These are phyloP conservation scores for Drosophila lacertosa DNA, from an alignment of 1,140 invertebrate species.

Conservation along the genomic window DNA sequence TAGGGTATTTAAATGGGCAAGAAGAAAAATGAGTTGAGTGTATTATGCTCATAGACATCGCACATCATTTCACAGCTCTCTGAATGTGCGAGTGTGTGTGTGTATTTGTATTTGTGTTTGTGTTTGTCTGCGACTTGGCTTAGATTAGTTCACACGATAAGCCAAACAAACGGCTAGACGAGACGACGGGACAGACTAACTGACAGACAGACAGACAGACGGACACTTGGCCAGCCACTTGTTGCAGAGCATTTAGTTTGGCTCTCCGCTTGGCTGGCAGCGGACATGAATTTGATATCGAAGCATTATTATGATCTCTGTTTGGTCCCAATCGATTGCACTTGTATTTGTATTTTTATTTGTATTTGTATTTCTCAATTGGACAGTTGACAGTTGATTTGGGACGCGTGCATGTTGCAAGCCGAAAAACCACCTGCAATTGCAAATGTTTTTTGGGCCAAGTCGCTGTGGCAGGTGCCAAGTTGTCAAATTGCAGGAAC, in stretches of 20 bases:
- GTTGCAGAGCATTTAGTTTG: conserved; percentile 28
- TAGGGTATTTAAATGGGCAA: background rate
- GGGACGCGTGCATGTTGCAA: conserved; percentile 2
- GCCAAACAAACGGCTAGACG: conserved; percentile 51
- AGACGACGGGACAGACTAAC: background rate
- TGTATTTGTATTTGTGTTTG: background rate
- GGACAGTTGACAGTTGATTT: background rate
- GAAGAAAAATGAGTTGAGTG: conserved; percentile 20
- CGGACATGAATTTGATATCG: conserved; percentile 66
- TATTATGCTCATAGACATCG: conserved; percentile 72
- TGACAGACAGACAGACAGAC: conserved; percentile 7
- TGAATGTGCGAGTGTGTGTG: background rate
- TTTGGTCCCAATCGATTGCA: conserved; percentile 16
- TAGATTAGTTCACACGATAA: conserved; percentile 81
- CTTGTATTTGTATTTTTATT: background rate
- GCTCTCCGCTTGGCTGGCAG: conserved; percentile 66
- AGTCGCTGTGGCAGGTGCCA: conserved; percentile 4
- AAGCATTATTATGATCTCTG: conserved; percentile 47
- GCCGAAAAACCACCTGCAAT: background rate
- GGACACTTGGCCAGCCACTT: conserved; percentile 22
- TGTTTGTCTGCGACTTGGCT: conserved; percentile 24
- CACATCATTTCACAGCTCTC: conserved; percentile 70
- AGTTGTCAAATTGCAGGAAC: background rate
- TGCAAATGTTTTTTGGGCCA: background rate
- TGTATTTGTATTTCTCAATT: no score